These are phyloP conservation scores for Deroptyus accipitrinus DNA, from an alignment of 2,113 vertebrate species.

Conservation along the genomic window DNA sequence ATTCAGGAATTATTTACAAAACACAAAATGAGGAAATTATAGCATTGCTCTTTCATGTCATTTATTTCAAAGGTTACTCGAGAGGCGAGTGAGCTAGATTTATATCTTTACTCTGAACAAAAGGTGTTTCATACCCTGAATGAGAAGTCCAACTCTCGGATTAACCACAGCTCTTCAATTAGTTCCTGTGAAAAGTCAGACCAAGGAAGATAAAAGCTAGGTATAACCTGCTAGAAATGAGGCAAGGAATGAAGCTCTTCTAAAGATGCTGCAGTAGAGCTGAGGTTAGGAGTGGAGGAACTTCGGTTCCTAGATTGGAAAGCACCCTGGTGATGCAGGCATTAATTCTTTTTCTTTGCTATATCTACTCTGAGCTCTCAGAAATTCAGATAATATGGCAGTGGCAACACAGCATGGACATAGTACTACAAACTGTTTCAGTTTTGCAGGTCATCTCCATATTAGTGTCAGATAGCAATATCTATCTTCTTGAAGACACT, in stretches of 20 bases:
- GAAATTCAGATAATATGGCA: background rate
- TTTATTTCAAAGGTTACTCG: background rate
- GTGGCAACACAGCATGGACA: background rate
- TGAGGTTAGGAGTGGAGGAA: accelerated
- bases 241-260: background rate
- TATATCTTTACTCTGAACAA: background rate
- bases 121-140: background rate
- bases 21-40: background rate
- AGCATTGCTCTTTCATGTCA: background rate
- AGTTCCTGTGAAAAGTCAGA: background rate
- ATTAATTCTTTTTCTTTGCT: background rate
- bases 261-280: background rate
- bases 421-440: too few relatives aligned
- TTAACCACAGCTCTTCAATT: background rate
- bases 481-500: background rate
- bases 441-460: background rate
- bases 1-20: background rate
- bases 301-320: background rate
- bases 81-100: background rate
- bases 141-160: background rate
- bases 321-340: background rate
- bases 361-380: background rate
- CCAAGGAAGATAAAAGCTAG: background rate
- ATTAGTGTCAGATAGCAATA: background rate
- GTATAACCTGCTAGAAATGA: background rate